phyloP scores from a whole-genome alignment of 2,797 vertebrate species.

The Enteromius argenteus region DNA sequence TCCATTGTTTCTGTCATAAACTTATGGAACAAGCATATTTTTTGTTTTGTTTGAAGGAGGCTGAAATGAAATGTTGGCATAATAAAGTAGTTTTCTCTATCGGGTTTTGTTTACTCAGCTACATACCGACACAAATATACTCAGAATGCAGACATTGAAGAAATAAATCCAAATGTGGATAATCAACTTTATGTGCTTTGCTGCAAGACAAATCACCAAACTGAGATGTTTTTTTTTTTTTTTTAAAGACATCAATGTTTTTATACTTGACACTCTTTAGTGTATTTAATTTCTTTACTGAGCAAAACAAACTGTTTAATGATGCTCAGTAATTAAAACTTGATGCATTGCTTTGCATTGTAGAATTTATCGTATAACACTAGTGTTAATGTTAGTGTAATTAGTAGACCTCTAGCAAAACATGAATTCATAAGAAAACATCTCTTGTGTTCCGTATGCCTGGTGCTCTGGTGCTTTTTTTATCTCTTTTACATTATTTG shows the following conservation, averaged over 20 bases:
- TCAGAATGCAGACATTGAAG: constrained; percentile 12
- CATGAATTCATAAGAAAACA: not conserved
- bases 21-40: constrained; percentile 30
- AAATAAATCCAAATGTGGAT: constrained; percentile 33
- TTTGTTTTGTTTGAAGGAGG: constrained; percentile 25
- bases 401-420: not conserved
- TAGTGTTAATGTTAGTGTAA: not conserved
- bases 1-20: constrained; percentile 30
- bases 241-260: not conserved
- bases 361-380: not conserved
- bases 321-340: constrained; percentile 2
- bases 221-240: not conserved
- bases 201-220: constrained; percentile 7
- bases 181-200: constrained; percentile 37
- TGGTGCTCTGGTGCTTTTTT: not conserved
- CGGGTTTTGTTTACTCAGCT: constrained; percentile 49
- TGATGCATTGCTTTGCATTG: not conserved
- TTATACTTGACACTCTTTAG: not conserved
- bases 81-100: constrained; percentile 37
- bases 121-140: constrained; percentile 9
- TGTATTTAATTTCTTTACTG: not conserved
- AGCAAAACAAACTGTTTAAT: not conserved
- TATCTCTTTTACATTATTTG: not conserved
- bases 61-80: constrained; percentile 32
- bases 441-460: not conserved